Evolutionary conservation across 2,888 invertebrate genomes (phyloP).

Genomic region (Thera britannica): DNA sequence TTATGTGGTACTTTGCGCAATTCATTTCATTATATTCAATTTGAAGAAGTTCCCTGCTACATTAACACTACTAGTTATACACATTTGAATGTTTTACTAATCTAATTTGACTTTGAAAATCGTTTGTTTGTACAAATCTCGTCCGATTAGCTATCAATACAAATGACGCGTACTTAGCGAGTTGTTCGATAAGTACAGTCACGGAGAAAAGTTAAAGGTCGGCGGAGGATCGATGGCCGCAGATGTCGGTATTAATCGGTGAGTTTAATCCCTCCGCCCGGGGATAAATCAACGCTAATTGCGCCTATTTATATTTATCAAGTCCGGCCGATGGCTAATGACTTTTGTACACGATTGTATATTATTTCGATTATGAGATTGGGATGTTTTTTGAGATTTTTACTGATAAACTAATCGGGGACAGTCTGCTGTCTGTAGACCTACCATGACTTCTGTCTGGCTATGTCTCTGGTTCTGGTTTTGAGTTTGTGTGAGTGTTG

Average conservation of each 20-base stretch:
- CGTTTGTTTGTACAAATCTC: conserved; percentile 30
- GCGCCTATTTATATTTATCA: conserved; percentile 79
- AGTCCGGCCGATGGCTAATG: conserved; percentile 61
- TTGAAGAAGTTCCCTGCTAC: no score
- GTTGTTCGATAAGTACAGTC: conserved; percentile 65
- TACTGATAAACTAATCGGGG: no score
- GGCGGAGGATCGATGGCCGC: conserved; percentile 72
- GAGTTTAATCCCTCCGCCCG: conserved; percentile 74
- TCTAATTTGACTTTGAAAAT: not conserved
- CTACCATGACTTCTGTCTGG: no score
- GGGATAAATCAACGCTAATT: conserved; percentile 77
- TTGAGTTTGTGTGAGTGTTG: no score
- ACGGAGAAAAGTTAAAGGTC: conserved; percentile 78
- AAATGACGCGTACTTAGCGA: conserved; percentile 39
- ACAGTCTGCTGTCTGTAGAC: no score
- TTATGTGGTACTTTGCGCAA: no score
- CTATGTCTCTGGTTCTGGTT: no score
- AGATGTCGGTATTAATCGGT: conserved; percentile 79
- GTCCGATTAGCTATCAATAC: conserved; percentile 36
- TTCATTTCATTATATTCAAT: no score
- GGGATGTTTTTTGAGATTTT: conserved; percentile 3
- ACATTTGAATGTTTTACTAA: not conserved
- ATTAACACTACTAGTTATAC: not conserved
- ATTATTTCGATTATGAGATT: conserved; percentile 41
- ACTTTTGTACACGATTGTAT: conserved; percentile 59